These are phyloP conservation scores for Drosophila nebulosa DNA, from an alignment of 1,140 invertebrate species.

Conservation along the genomic window DNA sequence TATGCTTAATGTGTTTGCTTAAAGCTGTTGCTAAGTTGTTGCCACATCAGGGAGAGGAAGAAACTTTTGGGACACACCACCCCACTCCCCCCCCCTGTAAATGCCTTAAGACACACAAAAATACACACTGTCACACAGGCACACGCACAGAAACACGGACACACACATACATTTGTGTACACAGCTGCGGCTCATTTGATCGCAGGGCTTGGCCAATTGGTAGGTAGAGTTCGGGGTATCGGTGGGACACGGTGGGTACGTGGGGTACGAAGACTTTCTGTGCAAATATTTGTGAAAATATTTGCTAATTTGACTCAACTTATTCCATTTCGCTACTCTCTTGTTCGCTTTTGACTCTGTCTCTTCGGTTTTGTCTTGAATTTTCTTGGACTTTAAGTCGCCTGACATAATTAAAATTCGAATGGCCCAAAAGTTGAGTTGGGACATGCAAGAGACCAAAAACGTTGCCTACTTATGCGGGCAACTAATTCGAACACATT, in stretches of 20 bases:
- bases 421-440: background rate
- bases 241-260: background rate
- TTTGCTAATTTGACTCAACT: constrained; percentile 69
- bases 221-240: background rate
- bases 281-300: constrained; percentile 63
- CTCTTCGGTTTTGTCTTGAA: constrained; percentile 8
- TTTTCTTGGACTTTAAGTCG: background rate
- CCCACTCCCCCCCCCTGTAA: constrained; percentile 19
- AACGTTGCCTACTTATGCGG: constrained; percentile 40
- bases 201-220: constrained; percentile 64
- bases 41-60: constrained; percentile 2
- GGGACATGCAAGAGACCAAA: background rate
- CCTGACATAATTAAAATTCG: constrained; percentile 38
- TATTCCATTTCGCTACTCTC: background rate
- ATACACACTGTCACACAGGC: constrained; percentile 3
- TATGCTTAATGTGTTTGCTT: constrained; percentile 26
- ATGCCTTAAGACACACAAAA: constrained; percentile 19
- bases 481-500: background rate
- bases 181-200: constrained; percentile 76
- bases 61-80: constrained; percentile 15
- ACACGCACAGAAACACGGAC: background rate
- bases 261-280: constrained; percentile 37
- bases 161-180: constrained; percentile 47
- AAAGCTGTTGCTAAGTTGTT: constrained; percentile 53
- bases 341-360: background rate